Base-by-base conservation (phyloP, 2,888 invertebrate species). In the Uropetala carovei region DNA sequence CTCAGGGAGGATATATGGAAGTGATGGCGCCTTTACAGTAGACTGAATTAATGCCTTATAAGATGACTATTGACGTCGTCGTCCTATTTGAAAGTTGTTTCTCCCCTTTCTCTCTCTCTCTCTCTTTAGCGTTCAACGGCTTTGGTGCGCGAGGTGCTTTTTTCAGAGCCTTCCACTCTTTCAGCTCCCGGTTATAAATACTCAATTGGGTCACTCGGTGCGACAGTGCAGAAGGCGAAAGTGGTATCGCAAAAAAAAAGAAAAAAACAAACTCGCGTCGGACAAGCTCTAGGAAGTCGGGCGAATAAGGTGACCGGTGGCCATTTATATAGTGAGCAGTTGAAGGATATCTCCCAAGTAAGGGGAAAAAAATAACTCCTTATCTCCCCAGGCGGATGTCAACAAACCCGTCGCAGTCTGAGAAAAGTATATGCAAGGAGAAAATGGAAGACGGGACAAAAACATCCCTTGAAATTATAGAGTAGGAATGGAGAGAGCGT, bases 191-290 rank as follows among this genome's bases (percentile, higher is more conserved):
- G 75, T 75, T 75, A 75, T 75, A 75, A 75, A 75, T 75, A 75
- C 22, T 75, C 75, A 75, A 75, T 27, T 75, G 75, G 75, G 75
- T 75, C 75, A 75, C 11, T 75, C 75, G 75, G 75, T 75, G 75
- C 75, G 13, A 27, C 75, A 27, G 75, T 75, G 75, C 75, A 27
- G 75, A 75, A 75, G 75, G 75, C 75, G 75, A 75, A 75, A 75
- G 75, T 75, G 75, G 75, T 75, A 22, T 75, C 11, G 27, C 5
- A 11, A 27, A 75, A 75, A 75, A 75, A n/a, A n/a, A n/a, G n/a
- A n/a, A n/a, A n/a, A n/a, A n/a, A n/a, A n/a, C n/a, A n/a, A 75
- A 75, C 9, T 22, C 13, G 22, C 22, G 22, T 75, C 22, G 22
- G 75, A 75, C 75, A 75, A 27, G 22, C 27, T 75, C 75, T 75